phyloP scores from a whole-genome alignment of 2,797 vertebrate genomes.

The Calcarius lapponicus region DNA sequence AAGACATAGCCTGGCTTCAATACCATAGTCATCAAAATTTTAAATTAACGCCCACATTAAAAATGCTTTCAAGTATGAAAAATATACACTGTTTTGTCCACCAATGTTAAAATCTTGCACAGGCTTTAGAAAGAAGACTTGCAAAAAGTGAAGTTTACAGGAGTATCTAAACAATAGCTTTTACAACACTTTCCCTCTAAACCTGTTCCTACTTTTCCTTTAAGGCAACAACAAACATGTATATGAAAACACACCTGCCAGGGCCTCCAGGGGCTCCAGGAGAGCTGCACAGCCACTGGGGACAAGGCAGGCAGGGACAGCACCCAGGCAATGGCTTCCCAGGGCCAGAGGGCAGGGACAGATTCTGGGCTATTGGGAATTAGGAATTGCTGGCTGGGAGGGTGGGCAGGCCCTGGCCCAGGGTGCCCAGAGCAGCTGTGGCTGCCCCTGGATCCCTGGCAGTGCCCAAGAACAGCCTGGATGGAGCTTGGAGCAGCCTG shows the following conservation, averaged over 20 bases:
- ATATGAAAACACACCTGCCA: background rate
- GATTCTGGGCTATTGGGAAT: no score
- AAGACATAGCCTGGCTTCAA: background rate
- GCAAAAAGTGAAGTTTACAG: background rate
- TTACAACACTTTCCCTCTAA: background rate
- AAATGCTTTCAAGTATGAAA: background rate
- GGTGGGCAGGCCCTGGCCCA: background rate
- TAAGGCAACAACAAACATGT: accelerated
- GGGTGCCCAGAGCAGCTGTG: background rate
- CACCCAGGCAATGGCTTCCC: background rate
- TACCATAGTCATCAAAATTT: background rate
- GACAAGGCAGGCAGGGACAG: background rate
- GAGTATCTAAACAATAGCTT: background rate
- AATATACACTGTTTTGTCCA: background rate
- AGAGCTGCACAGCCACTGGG: background rate
- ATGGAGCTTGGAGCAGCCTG: accelerated
- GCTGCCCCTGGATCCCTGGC: background rate
- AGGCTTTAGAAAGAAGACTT: background rate
- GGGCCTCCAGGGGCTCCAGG: background rate
- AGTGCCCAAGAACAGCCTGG: accelerated
- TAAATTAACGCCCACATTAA: background rate
- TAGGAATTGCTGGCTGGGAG: accelerated
- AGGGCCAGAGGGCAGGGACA: accelerated
- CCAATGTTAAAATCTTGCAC: accelerated
- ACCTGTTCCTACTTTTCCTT: background rate